Base-by-base conservation (phyloP, 2,888 invertebrate species). In the Oeneis ivallda region DNA sequence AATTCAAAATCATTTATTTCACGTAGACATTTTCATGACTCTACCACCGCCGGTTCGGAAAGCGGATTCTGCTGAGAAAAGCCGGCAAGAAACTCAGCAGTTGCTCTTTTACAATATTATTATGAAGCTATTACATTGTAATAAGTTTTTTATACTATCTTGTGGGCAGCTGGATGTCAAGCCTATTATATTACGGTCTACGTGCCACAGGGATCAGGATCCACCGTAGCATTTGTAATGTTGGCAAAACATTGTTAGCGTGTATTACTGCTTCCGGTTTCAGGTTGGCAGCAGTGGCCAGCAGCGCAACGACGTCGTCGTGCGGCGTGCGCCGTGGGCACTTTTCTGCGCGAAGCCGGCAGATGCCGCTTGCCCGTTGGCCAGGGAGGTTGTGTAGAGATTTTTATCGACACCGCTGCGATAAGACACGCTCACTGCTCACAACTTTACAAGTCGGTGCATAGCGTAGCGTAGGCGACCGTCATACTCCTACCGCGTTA, bases 201-300 rank as follows among this genome's bases (percentile, higher is more conserved):
- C 8, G n/a, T 17, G 6, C 17, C 17, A 8, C 17, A 54, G n/a
- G n/a, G n/a, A n/a, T n/a, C n/a, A n/a, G 37, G 54, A 15, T 41
- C 39, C 13, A 19, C 17, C 17, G 39, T 19, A 56, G 56, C 54
- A 15, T 13, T 13, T 56, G 56, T 19, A 13, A 41, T 39, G 56
- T 41, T 41, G 54, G 39, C 41, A 13, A 41, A 41, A 56, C 13
- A 56, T 19, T 56, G 13, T n/a, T 1, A 19, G 13, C 19, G 41
- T 41, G 17, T 56, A 11, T 41, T 11, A 7, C 17, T 7, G 39
- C 41, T 56, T 56, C 56, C 56, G 56, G 56, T 13, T 54, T 39
- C 15, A 39, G 37, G 19, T 41, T 56, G 56, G 56, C 56, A 56
- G 41, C 56, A 54, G 19, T 11, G 10, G 56, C 41, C 56, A 56